Conservation (phyloP, 2,113 vertebrate genomes). For the Psittacara wagleri region DNA sequence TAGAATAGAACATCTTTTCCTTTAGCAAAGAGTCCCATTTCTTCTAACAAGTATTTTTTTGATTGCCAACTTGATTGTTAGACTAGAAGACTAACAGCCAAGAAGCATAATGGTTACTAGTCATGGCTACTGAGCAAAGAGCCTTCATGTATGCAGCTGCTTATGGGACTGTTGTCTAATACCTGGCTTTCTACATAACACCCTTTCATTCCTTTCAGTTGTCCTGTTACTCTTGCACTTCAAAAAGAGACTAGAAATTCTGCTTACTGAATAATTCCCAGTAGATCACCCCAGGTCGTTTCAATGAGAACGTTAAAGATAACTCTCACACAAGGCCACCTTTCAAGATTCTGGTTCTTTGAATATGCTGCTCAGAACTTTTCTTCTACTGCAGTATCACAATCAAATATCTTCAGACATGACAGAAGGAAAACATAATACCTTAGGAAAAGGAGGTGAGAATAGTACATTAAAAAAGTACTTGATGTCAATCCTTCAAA, state of each 20-base stretch:
- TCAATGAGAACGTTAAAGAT: background rate
- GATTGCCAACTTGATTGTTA: background rate
- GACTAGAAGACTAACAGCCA: background rate
- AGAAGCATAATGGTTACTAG: background rate
- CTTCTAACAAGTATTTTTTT: background rate
- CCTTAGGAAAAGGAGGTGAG: background rate
- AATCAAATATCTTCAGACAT: background rate
- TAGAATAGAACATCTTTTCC: background rate
- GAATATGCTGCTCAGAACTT: background rate
- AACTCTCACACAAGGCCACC: background rate
- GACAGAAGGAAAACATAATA: background rate
- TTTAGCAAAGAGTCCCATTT: background rate
- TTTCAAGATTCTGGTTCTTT: background rate
- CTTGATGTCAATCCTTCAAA: background rate
- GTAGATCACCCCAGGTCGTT: background rate
- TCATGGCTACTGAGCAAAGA: background rate
- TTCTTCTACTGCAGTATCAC: background rate
- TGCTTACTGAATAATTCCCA: background rate
- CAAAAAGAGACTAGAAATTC: background rate
- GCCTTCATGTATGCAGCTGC: background rate
- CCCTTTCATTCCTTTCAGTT: background rate
- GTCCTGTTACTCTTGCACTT: background rate
- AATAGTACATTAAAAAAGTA: background rate
- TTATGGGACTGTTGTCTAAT: accelerated
- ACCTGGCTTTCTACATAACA: background rate